Evolutionary conservation across 1,140 invertebrate genomes (phyloP).

Genomic region (Homarus americanus): DNA sequence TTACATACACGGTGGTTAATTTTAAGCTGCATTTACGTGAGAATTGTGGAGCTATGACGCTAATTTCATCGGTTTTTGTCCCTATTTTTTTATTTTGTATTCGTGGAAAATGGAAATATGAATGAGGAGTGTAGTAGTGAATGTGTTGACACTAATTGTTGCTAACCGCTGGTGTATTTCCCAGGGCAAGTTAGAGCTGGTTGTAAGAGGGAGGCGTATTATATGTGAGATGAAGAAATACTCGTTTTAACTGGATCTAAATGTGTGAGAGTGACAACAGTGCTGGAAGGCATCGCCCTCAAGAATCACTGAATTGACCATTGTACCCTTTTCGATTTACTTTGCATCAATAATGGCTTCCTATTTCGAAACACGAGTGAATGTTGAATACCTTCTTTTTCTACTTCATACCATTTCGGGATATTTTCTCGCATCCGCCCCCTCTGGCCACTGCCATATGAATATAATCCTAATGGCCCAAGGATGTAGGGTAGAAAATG

Average conservation of each 20-base stretch:
- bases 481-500: slow-evolving; percentile 66
- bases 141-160: slow-evolving; percentile 34
- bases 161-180: background rate
- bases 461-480: slow-evolving; percentile 58
- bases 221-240: no score
- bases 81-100: no score
- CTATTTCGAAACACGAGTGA: slow-evolving; percentile 44
- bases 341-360: slow-evolving; percentile 48
- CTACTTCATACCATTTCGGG: slow-evolving; percentile 56
- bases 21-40: no score
- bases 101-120: slow-evolving; percentile 29
- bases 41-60: no score
- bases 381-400: slow-evolving; percentile 43
- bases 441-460: slow-evolving; percentile 3
- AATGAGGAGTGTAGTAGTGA: slow-evolving; percentile 10
- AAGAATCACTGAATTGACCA: slow-evolving; percentile 7
- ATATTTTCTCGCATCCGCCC: slow-evolving; percentile 64
- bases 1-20: no score
- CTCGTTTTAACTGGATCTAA: no score
- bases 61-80: background rate
- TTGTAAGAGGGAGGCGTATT: slow-evolving; percentile 4
- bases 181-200: background rate
- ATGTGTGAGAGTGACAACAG: background rate
- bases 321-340: slow-evolving; percentile 31
- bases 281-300: background rate